Conservation (phyloP, 2,888 invertebrate genomes). For the Vandiemenella viatica region DNA sequence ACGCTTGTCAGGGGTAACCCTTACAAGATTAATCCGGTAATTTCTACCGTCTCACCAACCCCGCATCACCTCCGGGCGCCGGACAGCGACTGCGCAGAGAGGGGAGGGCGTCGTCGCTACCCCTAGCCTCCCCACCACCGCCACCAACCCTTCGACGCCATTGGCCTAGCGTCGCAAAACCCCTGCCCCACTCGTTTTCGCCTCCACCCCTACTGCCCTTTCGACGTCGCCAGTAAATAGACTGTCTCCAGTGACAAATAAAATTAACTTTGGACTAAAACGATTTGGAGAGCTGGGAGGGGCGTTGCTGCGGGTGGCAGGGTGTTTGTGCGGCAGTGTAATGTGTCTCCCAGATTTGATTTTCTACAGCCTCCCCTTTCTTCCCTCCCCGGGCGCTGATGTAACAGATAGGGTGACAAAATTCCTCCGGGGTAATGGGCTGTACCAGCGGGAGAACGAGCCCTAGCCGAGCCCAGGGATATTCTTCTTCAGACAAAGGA, state of each 20-base stretch:
- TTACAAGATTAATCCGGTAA: too few species aligned
- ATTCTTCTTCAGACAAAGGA: not conserved
- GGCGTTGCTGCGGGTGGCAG: too few species aligned
- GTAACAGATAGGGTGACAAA: not conserved
- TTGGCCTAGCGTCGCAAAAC: too few species aligned
- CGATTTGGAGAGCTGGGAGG: not conserved
- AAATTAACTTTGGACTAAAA: conserved; percentile 11
- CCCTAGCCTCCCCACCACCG: too few species aligned
- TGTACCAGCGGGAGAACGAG: not conserved
- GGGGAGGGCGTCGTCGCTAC: not conserved
- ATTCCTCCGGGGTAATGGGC: not conserved
- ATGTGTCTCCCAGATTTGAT: not conserved
- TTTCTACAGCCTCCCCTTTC: too few species aligned
- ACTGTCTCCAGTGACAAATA: conserved; percentile 9
- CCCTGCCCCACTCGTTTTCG: too few species aligned
- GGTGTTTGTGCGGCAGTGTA: not conserved
- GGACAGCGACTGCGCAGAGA: not conserved
- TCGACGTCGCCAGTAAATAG: conserved; percentile 3
- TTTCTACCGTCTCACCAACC: too few species aligned
- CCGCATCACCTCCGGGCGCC: conserved; percentile 6
- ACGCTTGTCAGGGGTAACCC: too few species aligned
- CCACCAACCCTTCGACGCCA: not conserved
- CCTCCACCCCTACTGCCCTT: not conserved
- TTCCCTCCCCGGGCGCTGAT: not conserved
- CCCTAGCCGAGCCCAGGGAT: too few species aligned